Evolutionary conservation across 2,113 vertebrate species (phyloP), one percentile per base, ranked within the genome.

Genomic region (Varanus salvator): DNA sequence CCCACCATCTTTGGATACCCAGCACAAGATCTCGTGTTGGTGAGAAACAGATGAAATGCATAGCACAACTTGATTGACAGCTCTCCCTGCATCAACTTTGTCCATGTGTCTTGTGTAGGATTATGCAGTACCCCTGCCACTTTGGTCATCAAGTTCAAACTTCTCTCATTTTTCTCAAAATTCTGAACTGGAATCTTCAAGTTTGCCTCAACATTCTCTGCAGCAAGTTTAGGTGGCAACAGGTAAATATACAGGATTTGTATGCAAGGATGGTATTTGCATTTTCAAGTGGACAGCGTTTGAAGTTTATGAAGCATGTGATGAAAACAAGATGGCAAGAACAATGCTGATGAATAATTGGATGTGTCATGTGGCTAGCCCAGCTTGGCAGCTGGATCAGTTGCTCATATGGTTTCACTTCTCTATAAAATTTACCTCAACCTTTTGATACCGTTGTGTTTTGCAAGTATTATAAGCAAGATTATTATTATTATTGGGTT

Each of bases 281-380:
- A 91, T 31, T 83, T 83, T 89, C 23, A 29, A 76, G 90, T 82
- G 78, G 87, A 91, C 75, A 89, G 87, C 75, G 19, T 69, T 66
- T 52, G 93, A 93, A 93, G 93, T 93, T 90, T 90, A 90, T 84
- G 64, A 71, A 88, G 88, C 81, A n/a, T 86, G 91, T 92, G 88
- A 93, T 87, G 92, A 92, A 95, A 96, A 91, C 34, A 68, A 52
- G 27, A 52, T 80, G 91, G 54, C 90, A 80, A 86, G 89, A 93
- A 94, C 86, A 94, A 83, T 68, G 52, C n/a, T 87, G 50, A 74
- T 2, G 15, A 91, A 72, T 80, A 87, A 88, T 85, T 89, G 76
- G 87, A 89, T 90, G 44, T 86, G 87, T 78, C 92, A 64, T 60
- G 8, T 89, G 83, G 60, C 85, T 90, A 84, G 83, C 80, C 27